phyloP scores from a whole-genome alignment of 1,140 invertebrate genomes.

The Hypothenemus hampei region DNA sequence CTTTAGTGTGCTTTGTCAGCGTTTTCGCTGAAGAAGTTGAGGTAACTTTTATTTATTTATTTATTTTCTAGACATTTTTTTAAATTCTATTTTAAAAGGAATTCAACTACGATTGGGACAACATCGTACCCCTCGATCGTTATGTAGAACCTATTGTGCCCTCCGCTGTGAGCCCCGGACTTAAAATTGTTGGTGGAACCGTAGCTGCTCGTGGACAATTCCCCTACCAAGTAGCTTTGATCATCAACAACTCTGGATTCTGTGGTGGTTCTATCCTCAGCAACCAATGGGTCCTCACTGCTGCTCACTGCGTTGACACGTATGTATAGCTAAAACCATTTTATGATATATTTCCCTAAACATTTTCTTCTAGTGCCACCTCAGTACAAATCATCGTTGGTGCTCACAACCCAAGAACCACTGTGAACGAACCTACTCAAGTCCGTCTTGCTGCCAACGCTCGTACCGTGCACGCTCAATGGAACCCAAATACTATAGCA shows the following conservation, averaged over 20 bases:
- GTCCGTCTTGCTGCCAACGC: not conserved
- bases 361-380: not conserved
- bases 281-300: conserved; percentile 7
- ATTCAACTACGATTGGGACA: conserved; percentile 7
- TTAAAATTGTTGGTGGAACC: conserved; percentile 13
- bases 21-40: conserved; percentile 1
- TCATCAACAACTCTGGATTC: conserved; percentile 20
- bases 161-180: not conserved
- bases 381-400: conserved; percentile 10
- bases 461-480: conserved; percentile 7
- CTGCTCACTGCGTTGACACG: conserved; percentile 16
- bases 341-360: not conserved
- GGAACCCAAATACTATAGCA: not conserved
- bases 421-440: conserved; percentile 14
- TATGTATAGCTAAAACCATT: not conserved
- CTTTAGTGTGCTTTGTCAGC: conserved; percentile 10
- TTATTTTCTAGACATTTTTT: not conserved
- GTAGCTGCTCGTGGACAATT: conserved; percentile 2
- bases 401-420: conserved; percentile 13
- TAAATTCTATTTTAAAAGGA: not conserved
- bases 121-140: conserved; percentile 3
- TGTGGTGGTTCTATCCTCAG: conserved; percentile 22
- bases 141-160: conserved; percentile 11
- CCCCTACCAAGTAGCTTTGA: conserved; percentile 19
- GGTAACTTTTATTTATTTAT: conserved; percentile 1